Percentiles rank a stretch among this genome's conserved stretches.
phyloP scores from a whole-genome alignment of 2,888 invertebrate genomes.

The Melinaea marsaeus region DNA sequence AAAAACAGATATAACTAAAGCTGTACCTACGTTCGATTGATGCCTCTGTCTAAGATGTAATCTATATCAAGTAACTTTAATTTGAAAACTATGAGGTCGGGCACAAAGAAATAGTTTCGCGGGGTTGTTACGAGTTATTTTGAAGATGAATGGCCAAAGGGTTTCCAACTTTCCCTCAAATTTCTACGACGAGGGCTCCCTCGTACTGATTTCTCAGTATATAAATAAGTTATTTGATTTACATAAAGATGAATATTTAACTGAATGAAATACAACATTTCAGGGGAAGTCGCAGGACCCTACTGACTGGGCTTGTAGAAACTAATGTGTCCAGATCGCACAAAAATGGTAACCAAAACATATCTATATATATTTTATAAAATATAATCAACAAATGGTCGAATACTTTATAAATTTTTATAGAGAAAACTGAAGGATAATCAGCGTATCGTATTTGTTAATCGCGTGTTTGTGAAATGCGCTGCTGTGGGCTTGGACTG shows the following conservation, averaged over 20 bases:
- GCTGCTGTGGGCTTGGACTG: constrained; percentile 62
- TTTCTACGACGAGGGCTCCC: constrained; percentile 14
- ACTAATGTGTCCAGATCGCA: no score
- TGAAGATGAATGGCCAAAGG: constrained; percentile 32
- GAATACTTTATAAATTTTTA: constrained; percentile 12
- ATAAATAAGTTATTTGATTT: no score
- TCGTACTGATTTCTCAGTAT: not conserved
- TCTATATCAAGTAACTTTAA: constrained; percentile 47
- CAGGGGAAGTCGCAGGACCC: no score
- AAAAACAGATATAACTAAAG: no score
- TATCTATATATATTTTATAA: no score
- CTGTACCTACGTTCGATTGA: not conserved
- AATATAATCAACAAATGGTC: no score
- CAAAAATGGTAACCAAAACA: no score
- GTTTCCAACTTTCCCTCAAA: constrained; percentile 20
- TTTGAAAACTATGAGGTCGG: constrained; percentile 60
- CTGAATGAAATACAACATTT: no score
- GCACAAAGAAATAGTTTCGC: constrained; percentile 65
- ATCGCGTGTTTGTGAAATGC: constrained; percentile 47
- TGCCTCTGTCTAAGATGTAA: constrained; percentile 8
- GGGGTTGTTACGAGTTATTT: constrained; percentile 39
- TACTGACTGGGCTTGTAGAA: no score
- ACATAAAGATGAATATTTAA: no score
- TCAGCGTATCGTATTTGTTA: constrained; percentile 34
- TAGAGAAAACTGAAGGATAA: constrained; percentile 24